Evolutionary conservation across 2,888 invertebrate species (phyloP).

Genomic region (Psylliodes chrysocephalus): DNA sequence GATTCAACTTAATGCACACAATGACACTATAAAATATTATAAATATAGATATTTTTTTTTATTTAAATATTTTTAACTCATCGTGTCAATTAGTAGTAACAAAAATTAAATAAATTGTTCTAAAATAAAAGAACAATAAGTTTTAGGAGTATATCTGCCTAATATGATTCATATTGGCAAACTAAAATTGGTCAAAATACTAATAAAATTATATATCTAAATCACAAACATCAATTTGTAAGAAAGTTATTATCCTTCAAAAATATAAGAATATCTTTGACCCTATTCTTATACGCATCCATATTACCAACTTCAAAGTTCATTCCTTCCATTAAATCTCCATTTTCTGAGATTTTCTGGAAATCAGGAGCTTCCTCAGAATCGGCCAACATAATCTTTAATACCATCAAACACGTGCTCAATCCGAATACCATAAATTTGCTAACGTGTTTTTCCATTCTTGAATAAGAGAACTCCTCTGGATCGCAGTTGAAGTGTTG

Average conservation of each 20-base stretch:
- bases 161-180: too few relatives aligned
- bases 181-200: too few relatives aligned
- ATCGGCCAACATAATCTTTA: constrained; percentile 28
- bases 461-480: constrained; percentile 45
- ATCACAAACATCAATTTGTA: too few relatives aligned
- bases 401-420: constrained; percentile 19
- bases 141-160: too few relatives aligned
- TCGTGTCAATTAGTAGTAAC: too few relatives aligned
- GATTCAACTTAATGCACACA: too few relatives aligned
- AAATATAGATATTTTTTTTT: too few relatives aligned
- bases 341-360: not conserved
- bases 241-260: constrained; percentile 10
- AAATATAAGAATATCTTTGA: constrained; percentile 19
- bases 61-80: too few relatives aligned
- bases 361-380: constrained; percentile 25
- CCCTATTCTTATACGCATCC: constrained; percentile 4
- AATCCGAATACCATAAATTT: constrained; percentile 23
- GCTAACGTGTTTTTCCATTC: constrained; percentile 26
- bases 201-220: too few relatives aligned
- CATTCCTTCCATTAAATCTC: not conserved
- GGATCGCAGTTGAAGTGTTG: constrained; percentile 47
- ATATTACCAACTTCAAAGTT: not conserved
- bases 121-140: too few relatives aligned
- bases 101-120: too few relatives aligned
- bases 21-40: too few relatives aligned